phyloP scores from a whole-genome alignment of 2,113 vertebrate genomes.

The Acrocephalus arundinaceus region DNA sequence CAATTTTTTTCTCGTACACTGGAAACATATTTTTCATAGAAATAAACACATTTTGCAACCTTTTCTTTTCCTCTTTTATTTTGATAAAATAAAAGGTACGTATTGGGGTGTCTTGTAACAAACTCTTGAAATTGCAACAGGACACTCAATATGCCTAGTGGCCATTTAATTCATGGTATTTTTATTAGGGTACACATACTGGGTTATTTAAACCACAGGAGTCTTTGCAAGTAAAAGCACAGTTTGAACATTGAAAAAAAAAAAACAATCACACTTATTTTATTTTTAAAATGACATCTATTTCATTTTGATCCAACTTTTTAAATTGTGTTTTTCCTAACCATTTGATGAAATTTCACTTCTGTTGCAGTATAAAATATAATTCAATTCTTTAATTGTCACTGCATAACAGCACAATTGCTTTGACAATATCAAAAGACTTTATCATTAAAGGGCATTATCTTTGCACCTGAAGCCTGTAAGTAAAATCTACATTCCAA shows the following conservation, averaged over 20 bases:
- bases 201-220: slow-evolving; percentile 78
- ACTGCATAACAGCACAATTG: neutral
- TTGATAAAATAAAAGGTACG: slow-evolving; percentile 74
- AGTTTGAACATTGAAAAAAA: slow-evolving; percentile 53
- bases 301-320: slow-evolving; percentile 62
- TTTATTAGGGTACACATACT: slow-evolving; percentile 75
- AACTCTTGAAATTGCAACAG: slow-evolving; percentile 76
- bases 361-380: slow-evolving; percentile 6
- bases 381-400: slow-evolving; percentile 14
- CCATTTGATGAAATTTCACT: slow-evolving; percentile 40
- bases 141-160: slow-evolving; percentile 71
- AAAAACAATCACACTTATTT: slow-evolving; percentile 9
- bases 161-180: slow-evolving; percentile 80
- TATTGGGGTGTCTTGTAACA: slow-evolving; percentile 75
- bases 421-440: neutral
- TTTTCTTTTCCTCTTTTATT: slow-evolving; percentile 57
- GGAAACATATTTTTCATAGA: slow-evolving; percentile 48
- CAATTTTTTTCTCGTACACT: slow-evolving; percentile 23
- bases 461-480: neutral
- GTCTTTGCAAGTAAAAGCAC: slow-evolving; percentile 73
- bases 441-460: neutral
- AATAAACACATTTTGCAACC: slow-evolving; percentile 71
- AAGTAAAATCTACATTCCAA: neutral
- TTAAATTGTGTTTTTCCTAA: slow-evolving; percentile 33
- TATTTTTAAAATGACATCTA: slow-evolving; percentile 51